Conservation (phyloP, 2,797 vertebrate species). For the Peromyscus attwateri region DNA sequence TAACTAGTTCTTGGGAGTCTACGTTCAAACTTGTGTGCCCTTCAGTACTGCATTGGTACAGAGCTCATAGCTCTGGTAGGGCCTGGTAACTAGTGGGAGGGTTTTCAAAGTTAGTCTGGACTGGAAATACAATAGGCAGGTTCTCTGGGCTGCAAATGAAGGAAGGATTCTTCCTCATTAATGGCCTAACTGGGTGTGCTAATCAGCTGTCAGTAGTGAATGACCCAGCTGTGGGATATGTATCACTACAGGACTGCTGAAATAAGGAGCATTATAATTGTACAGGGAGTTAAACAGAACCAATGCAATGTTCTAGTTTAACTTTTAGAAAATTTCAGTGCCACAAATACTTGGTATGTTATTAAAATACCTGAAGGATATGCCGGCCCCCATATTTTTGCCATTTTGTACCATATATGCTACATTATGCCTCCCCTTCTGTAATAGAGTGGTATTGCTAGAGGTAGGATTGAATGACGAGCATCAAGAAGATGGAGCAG, state of each 20-base stretch:
- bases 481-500: conserved; percentile 36
- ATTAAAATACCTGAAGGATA: conserved; percentile 43
- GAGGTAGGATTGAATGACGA: background rate
- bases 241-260: background rate
- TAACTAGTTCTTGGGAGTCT: background rate
- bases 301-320: conserved; percentile 35
- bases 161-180: background rate
- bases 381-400: background rate
- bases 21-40: background rate
- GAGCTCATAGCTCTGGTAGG: background rate
- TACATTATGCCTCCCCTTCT: background rate
- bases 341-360: conserved; percentile 10
- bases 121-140: background rate
- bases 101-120: conserved; percentile 5
- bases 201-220: background rate
- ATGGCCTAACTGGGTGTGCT: background rate
- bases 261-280: background rate
- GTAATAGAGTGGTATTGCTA: background rate
- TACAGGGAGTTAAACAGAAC: conserved; percentile 29
- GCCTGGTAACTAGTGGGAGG: background rate
- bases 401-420: background rate
- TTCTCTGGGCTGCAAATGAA: background rate
- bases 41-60: background rate
- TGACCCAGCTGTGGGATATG: background rate
- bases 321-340: conserved; percentile 46